phyloP scores from a whole-genome alignment of 2,797 vertebrate species.

The Neosilurus mollespiculum region DNA sequence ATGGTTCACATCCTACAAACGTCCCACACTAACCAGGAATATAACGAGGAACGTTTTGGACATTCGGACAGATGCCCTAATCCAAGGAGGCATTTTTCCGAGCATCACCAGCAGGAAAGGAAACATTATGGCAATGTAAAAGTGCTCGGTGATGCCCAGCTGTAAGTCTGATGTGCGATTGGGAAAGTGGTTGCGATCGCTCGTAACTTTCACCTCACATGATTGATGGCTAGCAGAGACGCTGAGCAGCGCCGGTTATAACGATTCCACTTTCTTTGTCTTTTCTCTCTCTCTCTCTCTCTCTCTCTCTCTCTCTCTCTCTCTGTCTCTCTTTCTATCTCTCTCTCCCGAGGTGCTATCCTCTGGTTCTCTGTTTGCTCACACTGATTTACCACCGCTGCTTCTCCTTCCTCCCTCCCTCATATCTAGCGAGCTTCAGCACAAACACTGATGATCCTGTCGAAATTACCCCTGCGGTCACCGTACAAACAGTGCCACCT shows the following conservation, averaged over 20 bases:
- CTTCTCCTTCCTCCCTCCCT: slow-evolving; percentile 24
- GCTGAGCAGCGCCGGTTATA: slow-evolving; percentile 30
- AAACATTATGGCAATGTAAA: slow-evolving; percentile 32
- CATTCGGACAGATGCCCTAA: slow-evolving; percentile 17
- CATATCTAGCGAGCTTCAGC: slow-evolving; percentile 37
- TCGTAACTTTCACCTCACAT: slow-evolving; percentile 14
- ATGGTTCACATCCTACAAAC: slow-evolving; percentile 3
- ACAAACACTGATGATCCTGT: slow-evolving; percentile 51
- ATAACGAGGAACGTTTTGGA: not conserved
- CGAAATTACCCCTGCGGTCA: slow-evolving; percentile 50
- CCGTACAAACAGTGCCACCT: slow-evolving; percentile 49
- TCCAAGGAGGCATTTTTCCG: not conserved
- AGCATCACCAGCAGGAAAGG: not conserved
- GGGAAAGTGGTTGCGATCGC: not conserved
- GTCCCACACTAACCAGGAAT: not conserved
- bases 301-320: no score
- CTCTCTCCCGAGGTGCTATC: slow-evolving; percentile 26
- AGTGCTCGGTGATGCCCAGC: slow-evolving; percentile 10
- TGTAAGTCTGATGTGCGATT: not conserved
- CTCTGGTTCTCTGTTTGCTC: slow-evolving; percentile 48
- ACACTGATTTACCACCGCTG: slow-evolving; percentile 50
- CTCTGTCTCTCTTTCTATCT: no score
- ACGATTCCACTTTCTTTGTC: slow-evolving; percentile 24
- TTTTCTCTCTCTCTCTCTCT: not conserved
- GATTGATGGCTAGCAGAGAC: slow-evolving; percentile 48